These are phyloP conservation scores for Arenicola marina DNA, from an alignment of 2,888 invertebrate genomes.

Conservation along the genomic window DNA sequence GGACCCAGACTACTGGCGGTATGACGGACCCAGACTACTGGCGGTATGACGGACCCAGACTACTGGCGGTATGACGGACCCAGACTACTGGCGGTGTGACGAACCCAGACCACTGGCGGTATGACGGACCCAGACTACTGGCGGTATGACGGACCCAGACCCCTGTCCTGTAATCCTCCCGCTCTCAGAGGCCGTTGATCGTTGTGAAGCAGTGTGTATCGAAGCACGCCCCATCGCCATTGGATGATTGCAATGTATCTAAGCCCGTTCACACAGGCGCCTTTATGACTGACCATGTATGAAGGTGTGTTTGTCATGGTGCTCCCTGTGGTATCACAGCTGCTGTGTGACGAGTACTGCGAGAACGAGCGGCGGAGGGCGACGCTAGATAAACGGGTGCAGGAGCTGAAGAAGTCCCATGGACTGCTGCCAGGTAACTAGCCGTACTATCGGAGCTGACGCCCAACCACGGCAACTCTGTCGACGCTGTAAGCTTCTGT, in stretches of 20 bases:
- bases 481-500: background rate
- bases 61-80: no score
- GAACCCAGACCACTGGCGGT: no score
- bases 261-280: background rate
- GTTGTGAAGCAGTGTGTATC: background rate
- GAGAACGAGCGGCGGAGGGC: constrained; percentile 64
- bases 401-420: constrained; percentile 28
- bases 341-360: constrained; percentile 91
- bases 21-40: no score
- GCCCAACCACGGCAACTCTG: background rate
- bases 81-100: no score
- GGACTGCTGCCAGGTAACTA: constrained; percentile 23
- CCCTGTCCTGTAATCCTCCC: no score
- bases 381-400: constrained; percentile 29
- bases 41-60: no score
- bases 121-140: no score
- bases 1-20: no score
- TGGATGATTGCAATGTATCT: background rate
- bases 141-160: no score
- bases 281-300: background rate
- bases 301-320: background rate
- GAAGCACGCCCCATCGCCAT: background rate
- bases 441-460: background rate
- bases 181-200: background rate
- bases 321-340: constrained; percentile 42